These are phyloP conservation scores for Myioborus melanocephalus DNA, from an alignment of 2,797 vertebrate species.

Conservation along the genomic window DNA sequence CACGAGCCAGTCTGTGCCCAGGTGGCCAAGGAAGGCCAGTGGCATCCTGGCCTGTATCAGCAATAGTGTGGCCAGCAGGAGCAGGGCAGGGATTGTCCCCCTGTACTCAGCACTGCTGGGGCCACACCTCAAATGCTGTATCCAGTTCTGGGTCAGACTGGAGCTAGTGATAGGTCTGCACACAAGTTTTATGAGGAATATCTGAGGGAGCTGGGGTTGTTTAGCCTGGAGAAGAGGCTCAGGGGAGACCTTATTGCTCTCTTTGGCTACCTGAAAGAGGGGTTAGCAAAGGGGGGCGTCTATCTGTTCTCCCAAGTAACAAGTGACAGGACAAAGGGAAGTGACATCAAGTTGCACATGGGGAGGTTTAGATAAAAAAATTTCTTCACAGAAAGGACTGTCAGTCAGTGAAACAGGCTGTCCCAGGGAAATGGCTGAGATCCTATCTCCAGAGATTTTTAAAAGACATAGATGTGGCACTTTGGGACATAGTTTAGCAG, in stretches of 20 bases:
- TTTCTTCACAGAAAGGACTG: neutral
- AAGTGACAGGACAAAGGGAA: neutral
- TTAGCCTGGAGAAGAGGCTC: neutral
- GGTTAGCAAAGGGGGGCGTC: rapidly evolving
- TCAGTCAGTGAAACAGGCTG: neutral
- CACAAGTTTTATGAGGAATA: neutral
- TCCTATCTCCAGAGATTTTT: neutral
- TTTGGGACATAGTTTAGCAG: neutral
- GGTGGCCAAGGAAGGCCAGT: neutral
- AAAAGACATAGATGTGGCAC: neutral
- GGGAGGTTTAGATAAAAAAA: neutral
- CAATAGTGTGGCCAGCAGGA: neutral
- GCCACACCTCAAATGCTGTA: rapidly evolving
- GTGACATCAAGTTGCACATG: too few species aligned
- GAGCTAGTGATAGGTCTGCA: neutral
- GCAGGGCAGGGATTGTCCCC: neutral
- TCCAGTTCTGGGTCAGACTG: neutral
- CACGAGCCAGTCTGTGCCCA: neutral
- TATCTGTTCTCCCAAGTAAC: neutral
- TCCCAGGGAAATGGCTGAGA: neutral
- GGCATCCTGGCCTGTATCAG: neutral
- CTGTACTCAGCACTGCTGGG: neutral
- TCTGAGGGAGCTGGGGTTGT: neutral
- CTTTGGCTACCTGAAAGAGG: neutral
- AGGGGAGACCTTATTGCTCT: neutral